Evolutionary conservation across 1,140 invertebrate genomes (phyloP).

Genomic region (Sarcophaga peregrina): DNA sequence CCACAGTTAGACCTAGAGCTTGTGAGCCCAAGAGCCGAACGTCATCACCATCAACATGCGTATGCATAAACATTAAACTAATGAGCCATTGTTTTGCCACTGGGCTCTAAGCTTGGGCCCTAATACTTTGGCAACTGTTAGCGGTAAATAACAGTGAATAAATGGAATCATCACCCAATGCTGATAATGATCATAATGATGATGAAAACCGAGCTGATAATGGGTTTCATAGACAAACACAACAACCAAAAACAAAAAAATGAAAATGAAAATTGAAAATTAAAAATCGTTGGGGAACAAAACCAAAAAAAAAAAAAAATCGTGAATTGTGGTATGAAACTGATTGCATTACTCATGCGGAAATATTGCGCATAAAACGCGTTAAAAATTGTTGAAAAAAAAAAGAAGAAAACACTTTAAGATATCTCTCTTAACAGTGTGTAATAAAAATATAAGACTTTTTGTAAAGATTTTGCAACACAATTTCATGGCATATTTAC

Average conservation of each 20-base stretch:
- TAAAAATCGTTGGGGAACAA: no score
- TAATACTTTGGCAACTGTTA: not conserved
- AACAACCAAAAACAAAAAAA: no score
- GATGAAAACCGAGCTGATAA: no score
- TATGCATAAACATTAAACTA: slow-evolving; percentile 31
- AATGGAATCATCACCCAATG: not conserved
- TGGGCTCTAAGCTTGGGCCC: not conserved
- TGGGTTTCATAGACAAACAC: no score
- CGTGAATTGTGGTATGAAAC: not conserved
- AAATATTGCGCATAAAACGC: slow-evolving; percentile 35
- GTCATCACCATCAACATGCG: not conserved
- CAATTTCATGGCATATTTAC: no score
- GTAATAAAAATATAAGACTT: no score
- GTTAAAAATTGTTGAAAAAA: not conserved
- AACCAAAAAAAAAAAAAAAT: no score
- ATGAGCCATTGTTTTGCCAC: slow-evolving; percentile 31
- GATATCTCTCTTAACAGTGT: not conserved
- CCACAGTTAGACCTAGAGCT: not conserved
- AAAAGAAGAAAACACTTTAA: not conserved
- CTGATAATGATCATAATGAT: not conserved
- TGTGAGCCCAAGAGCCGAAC: no score
- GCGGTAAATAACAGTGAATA: not conserved
- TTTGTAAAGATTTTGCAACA: no score
- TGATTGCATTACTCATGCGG: slow-evolving; percentile 22
- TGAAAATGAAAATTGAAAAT: no score